Base-by-base conservation (phyloP, 2,888 invertebrate species). In the Xiphydria camelus region DNA sequence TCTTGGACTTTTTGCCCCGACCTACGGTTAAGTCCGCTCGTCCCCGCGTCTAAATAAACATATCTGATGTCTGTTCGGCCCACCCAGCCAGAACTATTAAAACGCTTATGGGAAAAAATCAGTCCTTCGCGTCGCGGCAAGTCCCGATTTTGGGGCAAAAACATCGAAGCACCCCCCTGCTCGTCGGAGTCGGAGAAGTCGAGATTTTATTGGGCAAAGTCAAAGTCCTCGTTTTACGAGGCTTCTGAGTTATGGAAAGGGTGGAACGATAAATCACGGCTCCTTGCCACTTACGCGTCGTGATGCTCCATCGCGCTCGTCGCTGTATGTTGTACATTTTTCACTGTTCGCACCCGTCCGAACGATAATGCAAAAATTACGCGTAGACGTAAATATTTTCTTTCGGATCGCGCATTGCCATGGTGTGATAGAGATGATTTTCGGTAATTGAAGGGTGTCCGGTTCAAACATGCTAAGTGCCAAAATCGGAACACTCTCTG, bases 21-120 rank as follows among this genome's bases (percentile, higher is more conserved):
- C 41, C 22, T 43, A 39, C 63, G 62, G 62, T 62, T 57, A 57
- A 61, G 62, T 58, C 63, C 57, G 59, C 62, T 59, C 53, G 43
- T 61, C 67, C 63, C 61, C 52, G 59, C 60, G 63, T 68, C 72
- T 73, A 70, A 69, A 70, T 70, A 73, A 73, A 72, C 73, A 73
- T 67, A 72, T 72, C 67, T 51, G 55, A 62, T 69, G 64, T 66
- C 70, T 66, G 64, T 46, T 53, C 49, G 55, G 72, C 65, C 72
- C 73, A 72, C 73, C 73, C 73, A 70, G 64, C 61, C 54, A 56
- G 57, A 51, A 61, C 64, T 64, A 70, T 70, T 68, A 70, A 70
- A 73, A 69, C 64, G 57, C 68, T 70, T 70, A 69, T 68, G 61
- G 61, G 64, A 65, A 64, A 69, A 69, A 57, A 53, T 57, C 36